Evolutionary conservation across 2,888 invertebrate genomes (phyloP), one percentile per base, ranked within the genome.

Genomic region (Tanypteryx hageni): DNA sequence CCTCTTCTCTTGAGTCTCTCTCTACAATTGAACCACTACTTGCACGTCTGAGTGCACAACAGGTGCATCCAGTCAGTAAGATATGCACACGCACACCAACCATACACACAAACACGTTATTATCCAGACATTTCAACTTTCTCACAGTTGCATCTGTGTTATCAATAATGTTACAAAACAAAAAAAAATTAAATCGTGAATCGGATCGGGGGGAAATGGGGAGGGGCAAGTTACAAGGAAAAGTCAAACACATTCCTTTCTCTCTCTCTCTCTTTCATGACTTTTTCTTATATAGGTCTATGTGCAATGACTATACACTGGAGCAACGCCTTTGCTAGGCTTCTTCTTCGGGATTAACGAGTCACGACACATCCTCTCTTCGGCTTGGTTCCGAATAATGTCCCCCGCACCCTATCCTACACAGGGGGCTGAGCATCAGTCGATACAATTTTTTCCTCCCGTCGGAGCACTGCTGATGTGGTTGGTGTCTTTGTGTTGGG

Each of bases 401-500:
- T 27, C 27, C 27, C 76, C 76, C 22, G 68, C 68, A 68, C 68
- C 68, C 27, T 76, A 76, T 76, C 76, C 13, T 76, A 44, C 44
- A 44, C 56, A 57, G 83, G 57, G 44, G 89, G 89, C 61, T 31
- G 44, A 56, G 89, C 89, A 89, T 89, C 89, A 89, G 58, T 89
- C 89, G 44, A 89, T 56, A n/a, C 89, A 89, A 64, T 89, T 89
- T 64, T 89, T 89, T n/a, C n/a, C 68, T 27, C 61, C 64, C 4
- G 89, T 44, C 9, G 89, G 44, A 18, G 89, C n/a, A 44, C 44
- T 44, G 44, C 89, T 44, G 56, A 89, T 89, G 64, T 89, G 89
- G 64, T 89, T 86, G 44, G 89, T 44, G 89, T 89, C 89, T 76
- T 76, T 89, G 44, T 89, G 89, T 61, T 89, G 59, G 31, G 89